Conservation (phyloP, 2,888 invertebrate genomes). For the Lymantria monacha region DNA sequence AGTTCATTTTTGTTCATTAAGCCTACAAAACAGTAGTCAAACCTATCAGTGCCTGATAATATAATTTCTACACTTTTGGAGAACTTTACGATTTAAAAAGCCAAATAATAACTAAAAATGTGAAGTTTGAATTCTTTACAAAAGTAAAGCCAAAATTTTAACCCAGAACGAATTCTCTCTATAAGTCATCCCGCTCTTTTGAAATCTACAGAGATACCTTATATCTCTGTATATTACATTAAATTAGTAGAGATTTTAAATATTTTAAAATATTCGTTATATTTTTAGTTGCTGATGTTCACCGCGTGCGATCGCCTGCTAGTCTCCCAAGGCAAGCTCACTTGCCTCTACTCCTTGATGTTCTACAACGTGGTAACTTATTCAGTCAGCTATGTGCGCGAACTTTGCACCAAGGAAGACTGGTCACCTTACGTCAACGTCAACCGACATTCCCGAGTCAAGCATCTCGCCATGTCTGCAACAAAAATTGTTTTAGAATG, state of each 20-base stretch:
- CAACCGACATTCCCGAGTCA: slow-evolving; percentile 86
- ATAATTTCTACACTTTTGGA: too few relatives aligned
- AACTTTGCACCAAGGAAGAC: slow-evolving; percentile 87
- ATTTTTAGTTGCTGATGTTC: slow-evolving; percentile 86
- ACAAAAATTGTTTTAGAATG: slow-evolving; percentile 91
- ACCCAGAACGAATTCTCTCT: too few relatives aligned
- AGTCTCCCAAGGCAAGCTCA: slow-evolving; percentile 82
- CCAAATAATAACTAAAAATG: too few relatives aligned
- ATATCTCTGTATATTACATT: not conserved
- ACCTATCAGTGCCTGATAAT: too few relatives aligned
- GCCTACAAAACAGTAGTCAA: too few relatives aligned
- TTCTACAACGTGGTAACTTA: slow-evolving; percentile 92
- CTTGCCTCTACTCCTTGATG: slow-evolving; percentile 89
- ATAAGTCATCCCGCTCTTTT: too few relatives aligned
- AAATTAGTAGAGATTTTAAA: not conserved
- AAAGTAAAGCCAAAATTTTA: too few relatives aligned
- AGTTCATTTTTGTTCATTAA: too few relatives aligned
- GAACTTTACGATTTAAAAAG: too few relatives aligned
- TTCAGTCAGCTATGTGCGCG: slow-evolving; percentile 88
- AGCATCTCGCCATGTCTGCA: slow-evolving; percentile 90
- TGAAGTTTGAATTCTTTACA: too few relatives aligned
- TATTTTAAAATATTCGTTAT: not conserved
- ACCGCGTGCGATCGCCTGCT: slow-evolving; percentile 87
- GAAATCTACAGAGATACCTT: too few relatives aligned
- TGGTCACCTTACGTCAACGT: slow-evolving; percentile 90